These are phyloP conservation scores for Lethenteron camtschaticum DNA, from an alignment of 2,113 vertebrate species.

Conservation along the genomic window DNA sequence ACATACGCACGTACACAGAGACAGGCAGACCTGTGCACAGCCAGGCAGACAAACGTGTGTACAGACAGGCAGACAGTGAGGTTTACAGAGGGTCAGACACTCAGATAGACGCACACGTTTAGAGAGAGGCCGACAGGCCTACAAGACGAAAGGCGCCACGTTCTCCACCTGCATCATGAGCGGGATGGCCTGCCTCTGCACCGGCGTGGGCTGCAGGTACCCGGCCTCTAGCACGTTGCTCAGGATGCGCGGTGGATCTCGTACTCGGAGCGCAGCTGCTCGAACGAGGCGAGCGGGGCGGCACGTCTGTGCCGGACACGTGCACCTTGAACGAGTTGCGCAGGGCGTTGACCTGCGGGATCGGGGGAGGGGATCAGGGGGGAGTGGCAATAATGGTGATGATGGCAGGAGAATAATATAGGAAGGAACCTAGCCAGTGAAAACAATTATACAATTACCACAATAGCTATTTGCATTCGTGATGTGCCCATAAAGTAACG, in stretches of 20 bases:
- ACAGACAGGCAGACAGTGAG: too few species aligned
- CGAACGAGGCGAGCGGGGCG: constrained; percentile 57
- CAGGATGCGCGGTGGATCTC: constrained; percentile 36
- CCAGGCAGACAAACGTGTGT: too few species aligned
- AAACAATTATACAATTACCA: not conserved
- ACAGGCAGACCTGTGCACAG: not conserved
- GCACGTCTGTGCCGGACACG: constrained; percentile 56
- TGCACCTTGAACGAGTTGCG: constrained; percentile 52
- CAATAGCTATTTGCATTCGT: not conserved
- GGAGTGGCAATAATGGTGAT: constrained; percentile 5
- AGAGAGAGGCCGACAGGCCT: too few species aligned
- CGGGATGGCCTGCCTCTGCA: constrained; percentile 88
- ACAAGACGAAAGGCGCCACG: not conserved
- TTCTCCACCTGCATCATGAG: constrained; percentile 66
- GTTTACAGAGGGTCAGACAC: too few species aligned
- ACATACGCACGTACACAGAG: not conserved
- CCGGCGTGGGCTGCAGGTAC: constrained; percentile 43
- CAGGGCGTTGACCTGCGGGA: constrained; percentile 43
- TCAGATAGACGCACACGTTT: too few species aligned
- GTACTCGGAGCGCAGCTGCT: constrained; percentile 59
- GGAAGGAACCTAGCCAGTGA: not conserved
- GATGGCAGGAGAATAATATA: constrained; percentile 4
- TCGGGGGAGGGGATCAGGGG: too few species aligned
- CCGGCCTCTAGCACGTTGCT: constrained; percentile 50
- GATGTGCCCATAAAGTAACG: too few species aligned